A percentile compares a stretch with the other conserved stretches of the same genome.
These are phyloP conservation scores for Lerema accius DNA, from an alignment of 1,140 invertebrate species.

Conservation along the genomic window DNA sequence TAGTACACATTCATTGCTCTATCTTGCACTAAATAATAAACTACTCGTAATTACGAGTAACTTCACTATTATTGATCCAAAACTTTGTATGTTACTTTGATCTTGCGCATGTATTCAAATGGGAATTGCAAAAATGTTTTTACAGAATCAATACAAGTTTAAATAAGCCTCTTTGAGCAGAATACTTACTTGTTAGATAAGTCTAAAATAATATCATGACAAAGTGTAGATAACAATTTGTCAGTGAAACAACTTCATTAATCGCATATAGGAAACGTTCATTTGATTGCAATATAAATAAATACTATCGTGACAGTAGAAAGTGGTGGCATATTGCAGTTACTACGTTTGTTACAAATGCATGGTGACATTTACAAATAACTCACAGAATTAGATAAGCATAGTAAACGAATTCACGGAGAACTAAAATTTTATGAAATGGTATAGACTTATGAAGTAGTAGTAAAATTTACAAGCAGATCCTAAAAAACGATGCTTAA, in stretches of 20 bases:
- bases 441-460: no score
- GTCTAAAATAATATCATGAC: background rate
- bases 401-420: background rate
- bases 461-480: no score
- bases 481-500: no score
- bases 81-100: no score
- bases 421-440: no score
- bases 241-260: slow-evolving; percentile 38
- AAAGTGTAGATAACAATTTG: slow-evolving; percentile 27
- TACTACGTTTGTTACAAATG: slow-evolving; percentile 25
- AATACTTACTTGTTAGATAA: no score
- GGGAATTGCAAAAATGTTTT: no score
- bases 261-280: slow-evolving; percentile 26
- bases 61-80: background rate
- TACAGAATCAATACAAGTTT: no score
- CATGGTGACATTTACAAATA: slow-evolving; percentile 28
- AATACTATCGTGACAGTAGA: slow-evolving; percentile 48
- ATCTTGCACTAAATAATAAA: slow-evolving; percentile 48
- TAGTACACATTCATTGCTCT: slow-evolving; percentile 77
- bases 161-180: no score
- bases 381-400: slow-evolving; percentile 11
- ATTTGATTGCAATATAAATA: slow-evolving; percentile 35
- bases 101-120: no score
- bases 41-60: slow-evolving; percentile 9
- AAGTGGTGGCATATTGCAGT: slow-evolving; percentile 36